Base-by-base conservation (phyloP, 2,797 vertebrate genomes). In the Crocidura indochinensis region DNA sequence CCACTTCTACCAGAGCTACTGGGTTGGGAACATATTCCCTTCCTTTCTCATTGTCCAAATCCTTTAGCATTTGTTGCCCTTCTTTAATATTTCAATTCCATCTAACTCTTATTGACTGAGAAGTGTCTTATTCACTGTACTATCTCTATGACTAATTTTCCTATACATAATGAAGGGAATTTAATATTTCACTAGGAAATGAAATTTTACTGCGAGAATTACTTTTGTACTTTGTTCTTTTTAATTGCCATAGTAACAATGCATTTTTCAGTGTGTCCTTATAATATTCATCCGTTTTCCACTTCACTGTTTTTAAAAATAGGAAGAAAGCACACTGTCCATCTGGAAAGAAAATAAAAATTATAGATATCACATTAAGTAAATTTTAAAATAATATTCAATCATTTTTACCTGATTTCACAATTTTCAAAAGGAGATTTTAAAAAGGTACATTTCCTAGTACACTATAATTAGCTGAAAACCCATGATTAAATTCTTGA, bases 201-300 rank as follows among this genome's bases (percentile, higher is more conserved):
- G 8, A 20, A 88, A 91, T 84, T 94, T 90, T 75, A 69, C 72
- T 73, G 26, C 26, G 27, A 51, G 76, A 90, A 69, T 27, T 76
- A 51, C 81, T 79, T 91, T 49, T 72, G 71, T 29, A 88, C 94
- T 53, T 82, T 90, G 78, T 53, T 93, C 46, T 95, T 53, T 94
- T 93, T 88, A 92, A 95, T 94, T 96, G 60, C 90, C 90, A 93
- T 87, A 75, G 91, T 87, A 95, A 95, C 91, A 88, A 10, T 90
- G 89, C 27, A 88, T 84, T 90, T 90, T 91, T 86, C 78, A 20
- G 65, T 81, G 75, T 93, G 81, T 94, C 84, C 88, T 72, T 95
- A 94, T 72, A 97, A 76, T 85, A 95, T 73, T 76, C 85, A 90
- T 65, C 71, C 91, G 72, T 82, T 79, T 93, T 84, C n/a, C 83